Conservation (phyloP, 2,113 vertebrate genomes). For the Atrichornis clamosus region DNA sequence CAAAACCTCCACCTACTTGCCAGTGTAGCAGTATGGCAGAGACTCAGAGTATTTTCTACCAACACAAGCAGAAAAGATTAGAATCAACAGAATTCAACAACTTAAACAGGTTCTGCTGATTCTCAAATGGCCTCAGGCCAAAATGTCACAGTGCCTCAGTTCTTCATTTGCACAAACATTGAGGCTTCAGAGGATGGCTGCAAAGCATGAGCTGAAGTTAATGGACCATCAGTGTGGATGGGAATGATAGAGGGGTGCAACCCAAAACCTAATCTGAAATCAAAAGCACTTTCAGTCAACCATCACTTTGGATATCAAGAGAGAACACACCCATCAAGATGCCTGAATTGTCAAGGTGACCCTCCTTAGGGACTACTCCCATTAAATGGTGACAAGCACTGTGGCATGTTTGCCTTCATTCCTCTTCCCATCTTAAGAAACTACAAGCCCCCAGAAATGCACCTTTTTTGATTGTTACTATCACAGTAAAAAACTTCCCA, state of each 20-base stretch:
- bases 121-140: neutral
- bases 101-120: constrained; percentile 19
- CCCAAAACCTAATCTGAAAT: neutral
- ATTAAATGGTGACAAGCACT: neutral
- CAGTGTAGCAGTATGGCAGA: neutral
- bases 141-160: neutral
- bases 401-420: neutral
- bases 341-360: neutral
- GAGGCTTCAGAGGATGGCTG: neutral
- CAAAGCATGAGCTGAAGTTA: neutral
- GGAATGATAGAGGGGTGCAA: neutral
- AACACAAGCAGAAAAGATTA: neutral
- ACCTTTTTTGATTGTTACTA: neutral
- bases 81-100: constrained; percentile 12
- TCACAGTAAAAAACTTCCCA: neutral
- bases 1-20: neutral
- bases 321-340: neutral
- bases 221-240: neutral
- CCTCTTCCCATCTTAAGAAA: neutral
- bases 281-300: neutral
- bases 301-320: neutral
- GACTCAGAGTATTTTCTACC: neutral
- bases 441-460: neutral
- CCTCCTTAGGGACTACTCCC: neutral
- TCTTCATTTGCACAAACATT: neutral